Evolutionary conservation across 1,140 invertebrate genomes (phyloP).

Genomic region (Andrena cerasifolii): DNA sequence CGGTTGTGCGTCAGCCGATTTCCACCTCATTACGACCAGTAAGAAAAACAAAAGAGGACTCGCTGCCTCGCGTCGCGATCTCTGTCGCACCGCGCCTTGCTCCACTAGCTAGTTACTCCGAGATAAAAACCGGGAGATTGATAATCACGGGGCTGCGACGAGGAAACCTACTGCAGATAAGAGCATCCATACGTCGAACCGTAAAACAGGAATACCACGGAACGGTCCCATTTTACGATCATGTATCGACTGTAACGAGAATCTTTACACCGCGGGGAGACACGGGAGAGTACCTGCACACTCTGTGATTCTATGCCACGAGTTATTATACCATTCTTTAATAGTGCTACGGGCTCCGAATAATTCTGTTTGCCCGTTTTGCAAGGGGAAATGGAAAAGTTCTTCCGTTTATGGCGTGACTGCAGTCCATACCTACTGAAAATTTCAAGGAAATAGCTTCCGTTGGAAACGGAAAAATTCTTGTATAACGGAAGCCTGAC

Average conservation of each 20-base stretch:
- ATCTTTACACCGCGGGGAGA: too few species aligned
- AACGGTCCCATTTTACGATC: slow-evolving; percentile 12
- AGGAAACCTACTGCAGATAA: background rate
- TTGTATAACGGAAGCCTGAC: slow-evolving; percentile 21
- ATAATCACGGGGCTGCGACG: background rate
- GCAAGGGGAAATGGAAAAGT: too few species aligned
- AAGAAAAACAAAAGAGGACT: slow-evolving; percentile 31
- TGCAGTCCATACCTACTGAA: too few species aligned
- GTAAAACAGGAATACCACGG: too few species aligned
- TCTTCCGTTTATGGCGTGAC: too few species aligned
- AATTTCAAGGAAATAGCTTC: too few species aligned
- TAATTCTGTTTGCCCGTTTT: too few species aligned
- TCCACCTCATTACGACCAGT: slow-evolving; percentile 9
- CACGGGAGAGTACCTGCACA: background rate
- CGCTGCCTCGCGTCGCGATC: slow-evolving; percentile 19
- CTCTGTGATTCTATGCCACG: background rate
- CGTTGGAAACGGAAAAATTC: background rate
- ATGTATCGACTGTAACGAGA: background rate
- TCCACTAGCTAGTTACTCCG: background rate
- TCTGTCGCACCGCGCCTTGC: slow-evolving; percentile 21
- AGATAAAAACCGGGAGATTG: background rate
- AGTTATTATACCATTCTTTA: too few species aligned
- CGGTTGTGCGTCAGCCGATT: slow-evolving; percentile 33
- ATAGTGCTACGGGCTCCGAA: too few species aligned
- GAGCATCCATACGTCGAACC: too few species aligned